Base-by-base conservation (phyloP, 2,113 vertebrate genomes). In the Podiceps cristatus region DNA sequence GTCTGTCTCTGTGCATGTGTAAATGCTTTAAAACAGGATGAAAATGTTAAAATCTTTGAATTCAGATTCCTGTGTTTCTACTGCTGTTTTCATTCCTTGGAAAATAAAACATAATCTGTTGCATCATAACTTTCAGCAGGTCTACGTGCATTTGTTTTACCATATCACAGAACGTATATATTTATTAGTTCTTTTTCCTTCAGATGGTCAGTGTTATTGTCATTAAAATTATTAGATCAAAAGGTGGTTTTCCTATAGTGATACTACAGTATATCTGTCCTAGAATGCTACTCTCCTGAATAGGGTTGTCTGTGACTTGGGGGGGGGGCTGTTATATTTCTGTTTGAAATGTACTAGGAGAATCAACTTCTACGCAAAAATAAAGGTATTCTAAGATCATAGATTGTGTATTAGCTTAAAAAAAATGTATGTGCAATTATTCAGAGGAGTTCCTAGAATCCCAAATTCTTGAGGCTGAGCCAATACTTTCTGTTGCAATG, bases 381-480 rank as follows among this genome's bases (percentile, higher is more conserved):
- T 37, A 37, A 37, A 37, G 37, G 37, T 37, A 37, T 37, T 37
- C 37, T 37, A 37, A 37, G 37, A 9, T 37, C 37, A 37, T 37
- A 77, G 24, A 24, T 82, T 49, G 37, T 63, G 17, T 56, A 24
- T 82, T 91, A 53, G 45, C 71, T 92, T 45, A 22, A 77, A 90
- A 75, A 95, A 86, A 62, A 29, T 27, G 8, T 66, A 44, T 76
- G 31, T 77, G 49, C 45, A 60, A 0, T 85, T 92, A 89, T 93
- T 79, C 73, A 91, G 63, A 92, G 52, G 52, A 90, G 62, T 96
- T 96, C 69, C 86, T 95, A 94, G 94, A 94, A 97, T 82, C 83
- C 31, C 8, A 45, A 0, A 82, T 97, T 94, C 73, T 93, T 96
- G 94, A 89, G 84, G 22, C 93, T 91, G 73, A 91, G 91, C 88